Evolutionary conservation across 1,140 invertebrate species (phyloP).

Genomic region (Drosophila repleta): DNA sequence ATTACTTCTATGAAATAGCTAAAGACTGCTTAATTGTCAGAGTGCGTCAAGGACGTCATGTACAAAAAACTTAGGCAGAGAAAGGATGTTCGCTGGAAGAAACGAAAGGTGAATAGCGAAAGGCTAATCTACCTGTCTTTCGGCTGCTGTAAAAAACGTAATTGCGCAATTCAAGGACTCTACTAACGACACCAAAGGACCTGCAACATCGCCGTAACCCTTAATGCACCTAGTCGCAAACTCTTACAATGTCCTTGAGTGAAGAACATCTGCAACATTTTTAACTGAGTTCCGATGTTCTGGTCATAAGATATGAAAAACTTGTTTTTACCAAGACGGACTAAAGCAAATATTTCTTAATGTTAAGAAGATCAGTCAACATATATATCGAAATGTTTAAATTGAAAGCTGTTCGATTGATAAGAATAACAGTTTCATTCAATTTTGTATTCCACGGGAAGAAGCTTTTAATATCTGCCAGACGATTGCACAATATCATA

Average conservation of each 20-base stretch:
- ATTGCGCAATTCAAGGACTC: constrained; percentile 69
- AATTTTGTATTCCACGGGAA: too few species aligned
- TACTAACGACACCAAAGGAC: constrained; percentile 45
- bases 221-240: constrained; percentile 35
- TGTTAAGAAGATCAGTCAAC: too few species aligned
- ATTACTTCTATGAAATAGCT: constrained; percentile 47
- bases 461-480: too few species aligned
- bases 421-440: too few species aligned
- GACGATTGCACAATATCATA: too few species aligned
- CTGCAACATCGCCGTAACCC: constrained; percentile 58
- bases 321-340: background rate
- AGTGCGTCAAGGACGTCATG: constrained; percentile 48
- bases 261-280: background rate
- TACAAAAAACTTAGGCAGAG: constrained; percentile 39
- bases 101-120: constrained; percentile 36
- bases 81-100: constrained; percentile 65
- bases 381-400: too few species aligned
- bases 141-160: constrained; percentile 71
- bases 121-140: constrained; percentile 31
- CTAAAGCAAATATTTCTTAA: too few species aligned
- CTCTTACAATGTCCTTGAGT: constrained; percentile 45
- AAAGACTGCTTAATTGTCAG: constrained; percentile 21
- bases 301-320: constrained; percentile 4
- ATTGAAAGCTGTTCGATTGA: too few species aligned
- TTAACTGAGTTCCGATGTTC: background rate